These are phyloP conservation scores for Leptodactylus fuscus DNA, from an alignment of 2,113 vertebrate genomes.

Conservation along the genomic window DNA sequence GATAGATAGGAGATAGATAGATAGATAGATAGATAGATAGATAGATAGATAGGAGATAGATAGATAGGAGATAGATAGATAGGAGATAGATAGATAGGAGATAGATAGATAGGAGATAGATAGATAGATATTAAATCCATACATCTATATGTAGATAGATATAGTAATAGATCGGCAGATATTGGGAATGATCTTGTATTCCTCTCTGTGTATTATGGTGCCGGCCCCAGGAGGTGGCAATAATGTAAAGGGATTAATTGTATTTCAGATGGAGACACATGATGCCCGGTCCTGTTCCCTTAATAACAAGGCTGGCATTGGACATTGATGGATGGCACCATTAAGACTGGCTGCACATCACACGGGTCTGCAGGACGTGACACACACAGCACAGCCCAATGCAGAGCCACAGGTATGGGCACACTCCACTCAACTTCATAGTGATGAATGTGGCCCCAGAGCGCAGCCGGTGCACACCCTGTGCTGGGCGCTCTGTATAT, in stretches of 20 bases:
- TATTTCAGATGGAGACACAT: conserved; percentile 20
- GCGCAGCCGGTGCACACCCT: background rate
- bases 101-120: too few relatives aligned
- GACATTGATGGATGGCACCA: conserved; percentile 48
- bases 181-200: too few relatives aligned
- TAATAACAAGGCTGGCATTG: too few relatives aligned
- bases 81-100: too few relatives aligned
- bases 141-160: too few relatives aligned
- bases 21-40: conserved; percentile 33
- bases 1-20: conserved; percentile 36
- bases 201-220: background rate
- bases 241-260: conserved; percentile 25
- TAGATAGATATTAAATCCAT: background rate
- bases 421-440: background rate
- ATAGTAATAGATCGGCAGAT: too few relatives aligned
- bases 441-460: too few relatives aligned
- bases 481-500: background rate
- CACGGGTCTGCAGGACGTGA: conserved; percentile 2
- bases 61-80: background rate
- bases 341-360: background rate
- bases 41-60: background rate
- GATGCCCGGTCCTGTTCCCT: conserved; percentile 1
- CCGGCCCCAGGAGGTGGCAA: conserved; percentile 52
- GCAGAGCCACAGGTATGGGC: conserved; percentile 21
- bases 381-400: background rate